These are phyloP conservation scores for Drosophila macrospina DNA, from an alignment of 2,888 invertebrate species.

Conservation along the genomic window DNA sequence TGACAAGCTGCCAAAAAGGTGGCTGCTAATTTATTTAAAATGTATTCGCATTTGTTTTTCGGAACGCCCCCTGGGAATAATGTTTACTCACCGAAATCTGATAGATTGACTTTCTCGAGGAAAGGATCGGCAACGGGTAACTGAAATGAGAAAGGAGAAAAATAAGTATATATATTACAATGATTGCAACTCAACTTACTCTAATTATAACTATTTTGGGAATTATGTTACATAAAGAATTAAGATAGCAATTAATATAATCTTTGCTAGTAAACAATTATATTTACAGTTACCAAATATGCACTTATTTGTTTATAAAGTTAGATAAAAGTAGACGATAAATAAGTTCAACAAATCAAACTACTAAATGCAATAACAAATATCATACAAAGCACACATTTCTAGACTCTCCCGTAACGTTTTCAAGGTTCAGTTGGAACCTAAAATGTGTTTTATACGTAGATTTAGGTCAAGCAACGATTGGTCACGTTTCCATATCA, in stretches of 20 bases:
- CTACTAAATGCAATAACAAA: constrained; percentile 29
- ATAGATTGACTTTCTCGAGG: constrained; percentile 93
- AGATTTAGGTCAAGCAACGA: constrained; percentile 41
- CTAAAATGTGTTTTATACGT: constrained; percentile 17
- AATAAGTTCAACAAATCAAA: constrained; percentile 25
- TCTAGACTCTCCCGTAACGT: constrained; percentile 9
- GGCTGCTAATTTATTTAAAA: constrained; percentile 59
- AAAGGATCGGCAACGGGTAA: constrained; percentile 96
- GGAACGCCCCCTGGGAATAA: constrained; percentile 8
- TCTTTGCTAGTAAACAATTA: background rate
- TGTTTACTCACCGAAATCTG: constrained; percentile 90
- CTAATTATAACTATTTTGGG: no score
- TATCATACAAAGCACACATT: constrained; percentile 17
- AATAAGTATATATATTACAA: constrained; percentile 9
- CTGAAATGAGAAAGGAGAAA: constrained; percentile 87
- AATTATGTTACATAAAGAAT: background rate
- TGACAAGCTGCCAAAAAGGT: constrained; percentile 65
- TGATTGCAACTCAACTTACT: background rate
- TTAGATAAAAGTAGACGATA: constrained; percentile 20
- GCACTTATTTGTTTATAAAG: constrained; percentile 3
- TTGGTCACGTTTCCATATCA: constrained; percentile 41
- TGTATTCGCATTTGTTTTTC: constrained; percentile 38
- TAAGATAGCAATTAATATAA: background rate
- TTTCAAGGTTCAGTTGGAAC: constrained; percentile 26
- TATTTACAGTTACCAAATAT: constrained; percentile 14